phyloP scores from a whole-genome alignment of 2,113 vertebrate genomes.

The Campylomormyrus tamandua region DNA sequence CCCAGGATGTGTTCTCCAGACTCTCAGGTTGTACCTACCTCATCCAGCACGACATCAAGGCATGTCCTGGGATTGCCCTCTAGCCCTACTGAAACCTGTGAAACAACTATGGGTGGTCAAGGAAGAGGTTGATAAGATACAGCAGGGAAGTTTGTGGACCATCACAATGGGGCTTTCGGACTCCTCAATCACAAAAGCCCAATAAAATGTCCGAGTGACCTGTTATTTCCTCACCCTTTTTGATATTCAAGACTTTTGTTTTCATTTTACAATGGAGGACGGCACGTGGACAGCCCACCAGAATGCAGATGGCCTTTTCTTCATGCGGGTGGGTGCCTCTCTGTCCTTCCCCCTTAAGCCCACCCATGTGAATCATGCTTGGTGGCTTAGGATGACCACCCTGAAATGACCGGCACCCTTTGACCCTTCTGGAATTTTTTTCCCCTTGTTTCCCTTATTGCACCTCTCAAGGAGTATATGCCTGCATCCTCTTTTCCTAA shows the following conservation, averaged over 20 bases:
- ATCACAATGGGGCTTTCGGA: background rate
- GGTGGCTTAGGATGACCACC: no score
- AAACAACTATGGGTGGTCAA: background rate
- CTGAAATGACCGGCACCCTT: no score
- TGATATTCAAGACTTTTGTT: no score
- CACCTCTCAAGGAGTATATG: no score
- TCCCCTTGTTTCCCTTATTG: no score
- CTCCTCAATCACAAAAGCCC: background rate
- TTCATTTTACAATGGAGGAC: no score
- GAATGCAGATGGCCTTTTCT: no score
- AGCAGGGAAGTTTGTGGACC: background rate
- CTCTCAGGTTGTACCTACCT: background rate
- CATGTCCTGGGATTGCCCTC: background rate
- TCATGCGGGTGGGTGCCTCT: background rate
- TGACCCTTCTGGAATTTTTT: no score
- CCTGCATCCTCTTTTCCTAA: no score
- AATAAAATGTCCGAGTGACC: background rate
- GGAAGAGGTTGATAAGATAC: background rate
- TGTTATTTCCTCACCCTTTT: background rate
- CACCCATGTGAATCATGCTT: no score
- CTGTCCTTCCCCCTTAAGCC: background rate
- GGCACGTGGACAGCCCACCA: no score
- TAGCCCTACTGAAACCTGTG: background rate
- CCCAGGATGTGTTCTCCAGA: background rate
- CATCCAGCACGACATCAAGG: background rate